Evolutionary conservation across 1,140 invertebrate species (phyloP).

Genomic region (Drosophila melanogaster): DNA sequence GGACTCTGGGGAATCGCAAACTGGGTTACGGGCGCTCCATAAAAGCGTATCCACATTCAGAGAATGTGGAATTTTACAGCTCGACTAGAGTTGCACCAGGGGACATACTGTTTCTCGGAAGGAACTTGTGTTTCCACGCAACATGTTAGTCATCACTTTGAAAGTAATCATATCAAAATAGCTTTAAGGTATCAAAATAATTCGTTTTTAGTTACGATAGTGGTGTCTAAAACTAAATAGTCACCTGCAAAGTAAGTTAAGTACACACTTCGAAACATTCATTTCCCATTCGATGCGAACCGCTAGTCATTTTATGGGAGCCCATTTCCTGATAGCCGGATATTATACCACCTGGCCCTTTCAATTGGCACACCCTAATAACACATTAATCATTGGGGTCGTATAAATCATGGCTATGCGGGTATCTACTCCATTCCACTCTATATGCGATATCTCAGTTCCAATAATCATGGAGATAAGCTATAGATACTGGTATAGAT

Average conservation of each 20-base stretch:
- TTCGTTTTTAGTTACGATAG: too few relatives aligned
- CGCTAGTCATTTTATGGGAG: constrained; percentile 2
- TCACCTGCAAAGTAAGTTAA: too few relatives aligned
- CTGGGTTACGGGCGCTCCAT: constrained; percentile 43
- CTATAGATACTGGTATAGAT: background rate
- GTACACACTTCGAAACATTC: background rate
- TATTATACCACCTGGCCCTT: constrained; percentile 7
- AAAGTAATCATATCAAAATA: background rate
- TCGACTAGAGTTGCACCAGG: constrained; percentile 16
- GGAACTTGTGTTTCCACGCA: background rate
- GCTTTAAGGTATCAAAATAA: background rate
- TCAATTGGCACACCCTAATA: constrained; percentile 28
- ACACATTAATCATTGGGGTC: constrained; percentile 34
- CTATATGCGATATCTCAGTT: constrained; percentile 5
- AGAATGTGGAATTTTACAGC: constrained; percentile 15
- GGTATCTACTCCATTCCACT: constrained; percentile 1
- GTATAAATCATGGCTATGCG: constrained; percentile 41
- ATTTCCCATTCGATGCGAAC: background rate
- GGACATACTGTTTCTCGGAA: constrained; percentile 10
- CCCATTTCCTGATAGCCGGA: constrained; percentile 16
- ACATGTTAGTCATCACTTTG: background rate
- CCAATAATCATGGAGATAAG: constrained; percentile 23
- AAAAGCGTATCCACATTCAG: constrained; percentile 29
- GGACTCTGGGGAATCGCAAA: constrained; percentile 38
- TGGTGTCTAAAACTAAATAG: too few relatives aligned